Evolutionary conservation across 2,113 vertebrate species (phyloP).

Genomic region (Erinaceus europaeus): DNA sequence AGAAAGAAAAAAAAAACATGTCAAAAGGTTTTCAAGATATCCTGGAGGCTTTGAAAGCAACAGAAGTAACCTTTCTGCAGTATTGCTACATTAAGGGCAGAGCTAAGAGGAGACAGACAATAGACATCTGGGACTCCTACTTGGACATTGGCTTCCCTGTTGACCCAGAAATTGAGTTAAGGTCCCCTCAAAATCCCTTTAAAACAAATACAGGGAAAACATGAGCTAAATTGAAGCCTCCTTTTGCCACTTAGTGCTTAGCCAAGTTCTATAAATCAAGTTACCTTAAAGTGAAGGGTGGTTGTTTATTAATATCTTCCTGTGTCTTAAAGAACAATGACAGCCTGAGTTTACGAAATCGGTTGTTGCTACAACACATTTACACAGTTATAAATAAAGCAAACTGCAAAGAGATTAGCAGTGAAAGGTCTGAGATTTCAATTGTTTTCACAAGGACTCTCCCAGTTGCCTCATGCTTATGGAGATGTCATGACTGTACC

Average conservation of each 20-base stretch:
- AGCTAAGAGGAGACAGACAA: too few species aligned
- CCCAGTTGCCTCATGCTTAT: conserved; percentile 50
- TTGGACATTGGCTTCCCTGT: background rate
- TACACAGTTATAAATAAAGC: conserved; percentile 53
- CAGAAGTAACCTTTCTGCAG: background rate
- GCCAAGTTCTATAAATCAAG: background rate
- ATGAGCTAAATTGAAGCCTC: background rate
- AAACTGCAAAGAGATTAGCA: conserved; percentile 58
- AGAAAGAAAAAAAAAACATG: conserved; percentile 7
- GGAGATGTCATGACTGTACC: conserved; percentile 62
- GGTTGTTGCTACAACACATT: conserved; percentile 56
- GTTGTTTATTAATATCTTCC: background rate
- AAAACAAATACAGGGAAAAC: background rate
- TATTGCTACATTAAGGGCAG: background rate
- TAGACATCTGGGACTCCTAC: background rate
- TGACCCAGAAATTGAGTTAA: background rate
- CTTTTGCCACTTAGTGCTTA: background rate
- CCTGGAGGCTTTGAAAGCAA: background rate
- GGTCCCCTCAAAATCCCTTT: background rate
- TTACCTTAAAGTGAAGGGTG: conserved; percentile 27
- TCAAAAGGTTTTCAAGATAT: background rate
- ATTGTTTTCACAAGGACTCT: conserved; percentile 53
- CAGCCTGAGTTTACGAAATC: conserved; percentile 59
- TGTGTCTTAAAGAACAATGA: conserved; percentile 21
- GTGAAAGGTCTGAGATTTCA: conserved; percentile 53